These are phyloP conservation scores for Syndactyla subalaris DNA, from an alignment of 2,797 vertebrate genomes.

Conservation along the genomic window DNA sequence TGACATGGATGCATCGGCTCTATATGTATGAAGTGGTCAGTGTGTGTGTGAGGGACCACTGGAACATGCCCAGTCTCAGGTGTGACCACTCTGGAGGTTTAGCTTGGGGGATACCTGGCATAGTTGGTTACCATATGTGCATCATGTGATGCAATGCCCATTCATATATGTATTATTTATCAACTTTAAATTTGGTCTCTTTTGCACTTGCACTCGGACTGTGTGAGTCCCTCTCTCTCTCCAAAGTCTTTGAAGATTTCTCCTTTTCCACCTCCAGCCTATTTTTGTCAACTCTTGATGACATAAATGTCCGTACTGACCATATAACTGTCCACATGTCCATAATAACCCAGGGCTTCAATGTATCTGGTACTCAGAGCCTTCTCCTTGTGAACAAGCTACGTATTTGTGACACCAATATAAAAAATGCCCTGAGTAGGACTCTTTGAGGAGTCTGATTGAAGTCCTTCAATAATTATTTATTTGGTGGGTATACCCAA, in stretches of 20 bases:
- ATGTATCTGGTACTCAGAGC: background rate
- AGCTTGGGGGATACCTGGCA: too few species aligned
- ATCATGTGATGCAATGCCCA: background rate
- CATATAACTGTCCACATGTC: background rate
- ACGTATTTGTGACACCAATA: accelerated
- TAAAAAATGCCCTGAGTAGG: background rate
- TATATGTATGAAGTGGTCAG: accelerated
- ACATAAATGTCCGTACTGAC: background rate
- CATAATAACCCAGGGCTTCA: background rate
- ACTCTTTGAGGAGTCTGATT: background rate
- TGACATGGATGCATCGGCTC: accelerated
- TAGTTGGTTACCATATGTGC: background rate
- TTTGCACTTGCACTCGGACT: background rate
- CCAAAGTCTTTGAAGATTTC: background rate
- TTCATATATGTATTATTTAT: background rate
- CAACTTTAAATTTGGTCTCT: background rate
- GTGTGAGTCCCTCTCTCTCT: background rate
- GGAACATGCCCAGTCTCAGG: background rate
- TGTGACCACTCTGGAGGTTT: background rate
- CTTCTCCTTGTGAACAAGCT: background rate
- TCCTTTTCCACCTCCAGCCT: background rate
- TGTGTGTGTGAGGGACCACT: background rate
- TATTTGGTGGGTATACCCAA: background rate
- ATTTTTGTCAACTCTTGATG: background rate
- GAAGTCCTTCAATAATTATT: background rate